Conservation (phyloP, 92 coral and sea anemone genomes). For the Epizoanthus fatuus region DNA sequence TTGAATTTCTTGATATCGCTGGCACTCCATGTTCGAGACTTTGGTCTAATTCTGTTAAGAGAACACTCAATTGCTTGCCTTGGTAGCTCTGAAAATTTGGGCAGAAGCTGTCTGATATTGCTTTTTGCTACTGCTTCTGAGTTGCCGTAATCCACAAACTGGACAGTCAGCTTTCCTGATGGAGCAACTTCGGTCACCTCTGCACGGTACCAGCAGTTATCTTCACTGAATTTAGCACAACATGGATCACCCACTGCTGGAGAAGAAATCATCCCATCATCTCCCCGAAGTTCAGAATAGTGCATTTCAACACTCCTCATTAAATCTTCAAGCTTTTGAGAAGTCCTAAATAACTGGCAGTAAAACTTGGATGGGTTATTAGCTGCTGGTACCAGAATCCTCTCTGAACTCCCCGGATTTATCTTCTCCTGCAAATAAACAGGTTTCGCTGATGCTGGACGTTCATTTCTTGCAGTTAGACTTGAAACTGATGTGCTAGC, state of each 20-base stretch:
- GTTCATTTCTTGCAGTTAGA: not conserved
- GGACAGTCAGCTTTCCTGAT: conserved; percentile 72
- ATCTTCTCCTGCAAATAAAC: conserved; percentile 67
- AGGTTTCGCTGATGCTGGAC: conserved; percentile 16
- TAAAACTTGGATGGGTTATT: conserved; percentile 85
- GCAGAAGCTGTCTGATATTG: conserved; percentile 82
- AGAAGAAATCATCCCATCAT: conserved; percentile 82
- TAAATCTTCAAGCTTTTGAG: conserved; percentile 73
- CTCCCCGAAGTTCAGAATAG: conserved; percentile 76
- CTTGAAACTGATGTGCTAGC: conserved; percentile 1
- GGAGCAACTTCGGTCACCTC: conserved; percentile 56
- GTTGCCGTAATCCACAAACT: conserved; percentile 96
- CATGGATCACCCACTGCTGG: conserved; percentile 94
- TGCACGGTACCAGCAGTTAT: conserved; percentile 95
- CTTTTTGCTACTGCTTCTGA: conserved; percentile 74
- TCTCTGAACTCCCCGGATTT: conserved; percentile 77
- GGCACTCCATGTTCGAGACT: conserved; percentile 69
- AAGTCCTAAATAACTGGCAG: conserved; percentile 85
- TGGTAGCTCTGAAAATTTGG: conserved; percentile 88
- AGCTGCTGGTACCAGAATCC: conserved; percentile 79
- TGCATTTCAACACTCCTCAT: conserved; percentile 79
- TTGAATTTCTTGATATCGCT: conserved; percentile 72
- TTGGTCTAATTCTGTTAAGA: conserved; percentile 85
- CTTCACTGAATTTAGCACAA: conserved; percentile 95
- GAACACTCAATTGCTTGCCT: conserved; percentile 89